Percentiles rank a stretch among this genome's conserved stretches.
Conservation (phyloP, 1,140 invertebrate genomes). For the Thaumatotibia leucotreta region DNA sequence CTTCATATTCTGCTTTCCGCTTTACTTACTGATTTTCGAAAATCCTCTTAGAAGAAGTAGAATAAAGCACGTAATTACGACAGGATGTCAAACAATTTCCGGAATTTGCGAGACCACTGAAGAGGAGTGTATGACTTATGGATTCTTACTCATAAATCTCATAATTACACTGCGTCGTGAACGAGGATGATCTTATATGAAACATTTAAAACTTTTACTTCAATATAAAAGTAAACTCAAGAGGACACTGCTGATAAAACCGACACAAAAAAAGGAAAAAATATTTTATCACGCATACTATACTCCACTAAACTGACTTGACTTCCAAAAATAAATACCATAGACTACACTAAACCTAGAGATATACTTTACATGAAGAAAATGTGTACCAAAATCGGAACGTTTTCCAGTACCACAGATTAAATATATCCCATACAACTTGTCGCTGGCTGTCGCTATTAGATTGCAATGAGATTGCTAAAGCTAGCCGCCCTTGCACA, state of each 20-base stretch:
- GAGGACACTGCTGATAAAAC: neutral
- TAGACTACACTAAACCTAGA: slow-evolving; percentile 1
- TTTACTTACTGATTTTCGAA: neutral
- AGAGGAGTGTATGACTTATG: neutral
- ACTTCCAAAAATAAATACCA: slow-evolving; percentile 13
- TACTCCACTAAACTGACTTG: neutral
- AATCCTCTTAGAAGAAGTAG: neutral
- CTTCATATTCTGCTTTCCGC: neutral
- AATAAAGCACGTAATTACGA: neutral
- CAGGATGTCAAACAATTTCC: slow-evolving; percentile 6
- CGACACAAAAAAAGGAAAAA: neutral
- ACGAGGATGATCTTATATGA: neutral
- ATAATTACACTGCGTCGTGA: neutral
- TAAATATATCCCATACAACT: too few relatives aligned
- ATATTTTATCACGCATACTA: neutral
- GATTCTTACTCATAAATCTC: neutral
- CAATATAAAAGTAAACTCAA: neutral
- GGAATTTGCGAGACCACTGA: neutral
- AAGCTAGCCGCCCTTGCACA: too few relatives aligned
- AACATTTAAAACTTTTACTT: neutral
- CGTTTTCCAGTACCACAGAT: too few relatives aligned
- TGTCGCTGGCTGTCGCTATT: too few relatives aligned
- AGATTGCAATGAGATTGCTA: too few relatives aligned
- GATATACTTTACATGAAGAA: too few relatives aligned
- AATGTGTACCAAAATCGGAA: too few relatives aligned